Conservation (phyloP, 2,888 invertebrate species). For the Geophilus truncorum region DNA sequence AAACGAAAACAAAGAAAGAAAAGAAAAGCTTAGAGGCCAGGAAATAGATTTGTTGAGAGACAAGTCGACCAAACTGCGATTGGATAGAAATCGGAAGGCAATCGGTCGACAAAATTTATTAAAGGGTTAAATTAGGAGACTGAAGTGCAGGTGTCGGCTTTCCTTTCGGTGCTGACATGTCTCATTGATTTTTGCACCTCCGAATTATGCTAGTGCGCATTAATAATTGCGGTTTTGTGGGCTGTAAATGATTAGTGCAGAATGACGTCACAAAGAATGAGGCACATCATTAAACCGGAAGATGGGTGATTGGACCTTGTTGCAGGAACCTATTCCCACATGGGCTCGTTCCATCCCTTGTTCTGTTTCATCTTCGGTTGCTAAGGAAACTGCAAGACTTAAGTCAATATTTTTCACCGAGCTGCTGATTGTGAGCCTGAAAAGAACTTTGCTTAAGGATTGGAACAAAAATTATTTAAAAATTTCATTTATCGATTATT, state of each 20-base stretch:
- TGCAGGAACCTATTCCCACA: not conserved
- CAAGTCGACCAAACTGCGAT: not conserved
- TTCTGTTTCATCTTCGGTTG: slow-evolving; percentile 7
- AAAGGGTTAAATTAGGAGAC: not conserved
- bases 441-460: not conserved
- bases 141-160: too few relatives aligned
- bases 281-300: not conserved
- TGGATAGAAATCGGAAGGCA: not conserved
- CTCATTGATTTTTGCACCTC: not conserved
- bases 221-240: not conserved
- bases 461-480: not conserved
- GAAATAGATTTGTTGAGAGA: slow-evolving; percentile 10
- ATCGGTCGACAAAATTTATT: not conserved
- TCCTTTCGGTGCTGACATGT: not conserved
- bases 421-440: not conserved
- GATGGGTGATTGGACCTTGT: slow-evolving; percentile 4
- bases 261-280: not conserved
- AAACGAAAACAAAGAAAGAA: not conserved
- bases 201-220: not conserved
- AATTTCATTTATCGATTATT: too few relatives aligned
- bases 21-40: slow-evolving; percentile 19
- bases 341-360: not conserved
- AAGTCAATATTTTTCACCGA: slow-evolving; percentile 17
- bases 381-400: not conserved
- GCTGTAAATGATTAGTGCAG: not conserved